A percentile compares a stretch with the other conserved stretches of the same genome.
Evolutionary conservation across 2,113 vertebrate species (phyloP).

Genomic region (Cairina moschata): DNA sequence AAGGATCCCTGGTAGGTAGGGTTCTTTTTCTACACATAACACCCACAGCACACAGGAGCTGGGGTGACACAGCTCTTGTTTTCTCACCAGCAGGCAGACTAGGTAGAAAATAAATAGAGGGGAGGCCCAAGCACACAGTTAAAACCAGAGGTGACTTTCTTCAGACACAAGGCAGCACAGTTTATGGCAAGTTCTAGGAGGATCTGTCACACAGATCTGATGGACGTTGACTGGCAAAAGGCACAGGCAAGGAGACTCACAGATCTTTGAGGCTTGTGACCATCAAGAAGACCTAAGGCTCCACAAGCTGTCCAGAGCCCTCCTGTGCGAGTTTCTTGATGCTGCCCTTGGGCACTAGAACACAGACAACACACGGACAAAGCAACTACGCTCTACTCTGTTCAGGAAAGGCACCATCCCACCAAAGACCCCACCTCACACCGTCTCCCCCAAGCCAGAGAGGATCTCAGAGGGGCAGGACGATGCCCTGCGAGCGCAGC

Average conservation of each 20-base stretch:
- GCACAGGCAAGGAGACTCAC: neutral
- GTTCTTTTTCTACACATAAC: neutral
- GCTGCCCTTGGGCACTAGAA: neutral
- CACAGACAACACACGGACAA: neutral
- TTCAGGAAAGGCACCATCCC: neutral
- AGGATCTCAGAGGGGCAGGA: neutral
- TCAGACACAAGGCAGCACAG: neutral
- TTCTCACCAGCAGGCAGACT: neutral
- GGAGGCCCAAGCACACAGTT: neutral
- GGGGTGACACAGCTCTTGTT: neutral
- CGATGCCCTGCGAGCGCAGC: rapidly evolving
- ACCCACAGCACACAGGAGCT: neutral
- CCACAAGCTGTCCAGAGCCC: neutral
- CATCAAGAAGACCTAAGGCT: neutral
- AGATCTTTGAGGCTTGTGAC: neutral
- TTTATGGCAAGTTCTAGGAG: neutral
- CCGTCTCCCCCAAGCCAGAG: neutral
- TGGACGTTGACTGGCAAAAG: neutral
- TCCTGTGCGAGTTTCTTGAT: neutral
- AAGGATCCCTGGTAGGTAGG: neutral
- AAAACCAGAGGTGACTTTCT: neutral
- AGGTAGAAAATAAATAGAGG: neutral
- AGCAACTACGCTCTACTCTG: neutral
- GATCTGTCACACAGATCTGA: neutral
- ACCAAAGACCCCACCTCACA: rapidly evolving